Base-by-base conservation (phyloP, 2,888 invertebrate genomes). In the Trissolcus japonicus region DNA sequence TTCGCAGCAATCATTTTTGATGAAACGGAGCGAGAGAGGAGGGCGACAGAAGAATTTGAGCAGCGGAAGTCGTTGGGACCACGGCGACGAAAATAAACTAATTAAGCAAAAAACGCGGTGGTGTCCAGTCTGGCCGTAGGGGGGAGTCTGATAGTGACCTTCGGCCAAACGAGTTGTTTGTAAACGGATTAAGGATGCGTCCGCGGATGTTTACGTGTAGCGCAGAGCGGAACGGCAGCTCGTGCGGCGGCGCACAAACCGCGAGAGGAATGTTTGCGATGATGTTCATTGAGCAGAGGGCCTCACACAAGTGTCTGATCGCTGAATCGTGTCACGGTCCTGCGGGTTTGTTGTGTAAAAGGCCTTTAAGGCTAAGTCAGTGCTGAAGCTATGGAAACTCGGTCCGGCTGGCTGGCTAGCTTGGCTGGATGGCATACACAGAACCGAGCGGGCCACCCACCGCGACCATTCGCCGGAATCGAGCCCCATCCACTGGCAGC, bases 361-460 rank as follows among this genome's bases (percentile, higher is more conserved):
- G 75, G 74, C 74, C 76, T 69, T 73, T 76, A 71, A 66, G 79
- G 67, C 71, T 65, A 60, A 76, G 76, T 71, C 77, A 59, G 57
- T 53, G 57, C 57, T 59, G 73, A 62, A 68, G 67, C 74, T 71
- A 80, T 80, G 77, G 75, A 74, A 78, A 78, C 76, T 75, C 65
- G 78, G 90, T 91, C 91, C 91, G 89, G 90, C 90, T 89, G 90
- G 84, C 91, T 80, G 84, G 84, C 90, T 91, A 91, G 91, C 91
- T 91, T 91, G 88, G 88, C 88, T 86, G 90, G 90, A 90, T 91
- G 91, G 91, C 91, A 91, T 91, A 91, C 90, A 90, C 85, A 83
- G 86, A 86, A 83, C 82, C 83, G 84, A 86, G 84, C 85, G 85
- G 88, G 86, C 89, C 89, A 89, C 89, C 89, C 88, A 89, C 87